phyloP scores from a whole-genome alignment of 2,113 vertebrate species.

The Delphinapterus leucas region DNA sequence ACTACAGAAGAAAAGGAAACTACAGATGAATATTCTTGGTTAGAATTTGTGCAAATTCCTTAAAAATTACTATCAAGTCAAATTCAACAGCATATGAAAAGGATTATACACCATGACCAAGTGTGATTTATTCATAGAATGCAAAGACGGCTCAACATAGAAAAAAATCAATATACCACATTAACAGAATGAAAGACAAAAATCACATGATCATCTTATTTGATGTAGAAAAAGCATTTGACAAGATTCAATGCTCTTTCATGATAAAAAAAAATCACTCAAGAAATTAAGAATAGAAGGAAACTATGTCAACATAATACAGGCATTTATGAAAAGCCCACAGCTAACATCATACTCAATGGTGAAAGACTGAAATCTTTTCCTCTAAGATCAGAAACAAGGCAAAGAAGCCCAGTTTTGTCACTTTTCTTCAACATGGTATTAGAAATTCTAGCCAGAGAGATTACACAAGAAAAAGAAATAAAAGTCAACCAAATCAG shows the following conservation, averaged over 20 bases:
- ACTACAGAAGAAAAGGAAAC: background rate
- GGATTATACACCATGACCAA: background rate
- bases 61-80: background rate
- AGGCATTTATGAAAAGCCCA: background rate
- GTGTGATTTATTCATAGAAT: background rate
- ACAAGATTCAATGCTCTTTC: background rate
- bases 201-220: background rate
- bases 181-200: background rate
- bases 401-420: background rate
- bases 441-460: background rate
- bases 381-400: background rate
- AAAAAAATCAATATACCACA: background rate
- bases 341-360: background rate
- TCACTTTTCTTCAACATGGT: background rate
- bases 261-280: background rate
- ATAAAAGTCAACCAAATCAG: background rate
- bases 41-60: background rate
- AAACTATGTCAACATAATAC: background rate
- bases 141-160: background rate
- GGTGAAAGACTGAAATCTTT: background rate
- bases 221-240: background rate
- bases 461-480: background rate
- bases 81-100: background rate
- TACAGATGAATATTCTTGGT: background rate
- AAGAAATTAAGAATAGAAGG: background rate